Evolutionary conservation across 2,888 invertebrate species (phyloP).

Genomic region (Sarcophaga carnaria): DNA sequence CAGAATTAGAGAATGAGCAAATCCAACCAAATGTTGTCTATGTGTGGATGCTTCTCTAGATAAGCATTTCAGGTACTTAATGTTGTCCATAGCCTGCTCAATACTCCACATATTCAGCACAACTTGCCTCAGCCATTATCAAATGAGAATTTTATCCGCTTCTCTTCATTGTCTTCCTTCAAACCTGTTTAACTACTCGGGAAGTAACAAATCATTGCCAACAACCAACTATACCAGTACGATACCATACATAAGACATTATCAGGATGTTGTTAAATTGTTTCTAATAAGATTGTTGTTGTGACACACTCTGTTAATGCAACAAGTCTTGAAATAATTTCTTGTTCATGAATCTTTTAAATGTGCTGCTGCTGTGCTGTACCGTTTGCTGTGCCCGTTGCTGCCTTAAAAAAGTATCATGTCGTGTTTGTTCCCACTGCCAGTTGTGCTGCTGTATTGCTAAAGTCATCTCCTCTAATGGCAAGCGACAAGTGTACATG

Average conservation of each 20-base stretch:
- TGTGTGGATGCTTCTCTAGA: too few species aligned
- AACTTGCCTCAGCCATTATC: too few species aligned
- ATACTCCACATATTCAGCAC: too few species aligned
- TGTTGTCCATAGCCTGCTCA: too few species aligned
- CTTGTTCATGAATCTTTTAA: conserved; percentile 55
- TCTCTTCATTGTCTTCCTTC: too few species aligned
- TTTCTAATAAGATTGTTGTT: conserved; percentile 59
- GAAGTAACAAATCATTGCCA: not conserved
- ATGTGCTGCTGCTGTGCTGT: conserved; percentile 11
- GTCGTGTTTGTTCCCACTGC: not conserved
- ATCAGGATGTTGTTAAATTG: conserved; percentile 48
- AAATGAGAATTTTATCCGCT: too few species aligned
- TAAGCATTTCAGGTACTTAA: too few species aligned
- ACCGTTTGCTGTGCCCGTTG: not conserved
- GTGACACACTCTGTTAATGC: conserved; percentile 53
- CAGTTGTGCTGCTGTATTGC: too few species aligned
- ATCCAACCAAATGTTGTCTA: too few species aligned
- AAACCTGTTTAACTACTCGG: too few species aligned
- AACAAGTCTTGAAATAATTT: conserved; percentile 63
- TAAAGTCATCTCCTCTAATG: conserved; percentile 42
- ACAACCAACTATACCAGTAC: not conserved
- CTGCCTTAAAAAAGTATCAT: not conserved
- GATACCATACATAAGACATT: conserved; percentile 13
- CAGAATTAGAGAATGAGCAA: too few species aligned
- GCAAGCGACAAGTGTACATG: conserved; percentile 36